Conservation (phyloP, 2,797 vertebrate genomes). For the Nannoperca australis region DNA sequence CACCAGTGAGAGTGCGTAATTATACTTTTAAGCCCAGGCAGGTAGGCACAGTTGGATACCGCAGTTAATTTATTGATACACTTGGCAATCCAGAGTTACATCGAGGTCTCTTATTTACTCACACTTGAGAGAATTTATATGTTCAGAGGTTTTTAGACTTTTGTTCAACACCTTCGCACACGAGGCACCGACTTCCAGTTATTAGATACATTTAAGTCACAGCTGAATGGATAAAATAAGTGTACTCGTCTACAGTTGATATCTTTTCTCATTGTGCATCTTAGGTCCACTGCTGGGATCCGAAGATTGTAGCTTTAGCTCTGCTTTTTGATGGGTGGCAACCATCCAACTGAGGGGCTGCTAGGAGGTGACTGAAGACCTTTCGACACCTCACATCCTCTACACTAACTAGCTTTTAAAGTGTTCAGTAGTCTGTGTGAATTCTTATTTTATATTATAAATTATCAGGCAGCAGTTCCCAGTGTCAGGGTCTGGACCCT, state of each 20-base stretch:
- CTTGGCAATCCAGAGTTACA: constrained; percentile 10
- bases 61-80: neutral
- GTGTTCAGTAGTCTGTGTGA: neutral
- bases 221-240: neutral
- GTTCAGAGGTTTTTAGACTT: neutral
- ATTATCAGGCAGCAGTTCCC: neutral
- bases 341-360: neutral
- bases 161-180: constrained; percentile 2
- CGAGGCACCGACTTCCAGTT: neutral
- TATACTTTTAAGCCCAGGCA: constrained; percentile 6
- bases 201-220: neutral
- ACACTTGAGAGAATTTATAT: neutral
- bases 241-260: neutral
- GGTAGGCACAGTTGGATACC: constrained; percentile 3
- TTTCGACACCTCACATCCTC: neutral
- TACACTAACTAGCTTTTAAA: neutral
- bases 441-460: neutral
- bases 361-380: neutral
- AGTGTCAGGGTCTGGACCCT: neutral
- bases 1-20: neutral
- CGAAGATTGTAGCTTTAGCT: neutral
- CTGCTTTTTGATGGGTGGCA: neutral
- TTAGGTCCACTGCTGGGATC: neutral
- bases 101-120: neutral
- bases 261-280: neutral